Percentiles rank a stretch among this genome's conserved stretches.
phyloP scores from a whole-genome alignment of 2,888 invertebrate genomes.

The Cosmorhoe ocellata region DNA sequence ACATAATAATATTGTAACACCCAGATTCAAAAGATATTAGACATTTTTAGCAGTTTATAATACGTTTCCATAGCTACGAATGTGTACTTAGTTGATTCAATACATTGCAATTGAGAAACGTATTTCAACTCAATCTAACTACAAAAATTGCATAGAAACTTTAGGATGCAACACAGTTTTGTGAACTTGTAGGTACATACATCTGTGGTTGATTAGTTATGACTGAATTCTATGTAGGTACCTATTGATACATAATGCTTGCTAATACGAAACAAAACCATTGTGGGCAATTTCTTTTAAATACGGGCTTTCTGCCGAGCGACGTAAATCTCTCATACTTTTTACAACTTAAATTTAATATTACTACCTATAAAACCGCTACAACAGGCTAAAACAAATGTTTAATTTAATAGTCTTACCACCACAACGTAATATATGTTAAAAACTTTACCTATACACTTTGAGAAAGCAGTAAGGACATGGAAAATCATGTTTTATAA shows the following conservation, averaged over 20 bases:
- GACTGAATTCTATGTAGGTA: constrained; percentile 14
- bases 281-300: constrained; percentile 20
- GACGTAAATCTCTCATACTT: constrained; percentile 58
- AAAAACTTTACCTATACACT: constrained; percentile 20
- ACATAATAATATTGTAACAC: constrained; percentile 71
- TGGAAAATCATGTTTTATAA: constrained; percentile 6
- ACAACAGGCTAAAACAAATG: constrained; percentile 52
- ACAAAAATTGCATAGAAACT: no score
- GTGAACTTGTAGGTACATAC: constrained; percentile 22
- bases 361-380: constrained; percentile 61
- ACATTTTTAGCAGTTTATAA: constrained; percentile 51
- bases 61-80: no score
- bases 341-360: constrained; percentile 68
- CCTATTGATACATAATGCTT: not conserved
- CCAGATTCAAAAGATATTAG: constrained; percentile 67
- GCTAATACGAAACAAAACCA: constrained; percentile 18
- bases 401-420: constrained; percentile 37
- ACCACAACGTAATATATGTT: constrained; percentile 32
- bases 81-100: no score
- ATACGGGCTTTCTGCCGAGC: constrained; percentile 42
- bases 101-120: no score
- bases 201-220: constrained; percentile 22
- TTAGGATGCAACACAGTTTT: not conserved
- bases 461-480: constrained; percentile 19
- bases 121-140: no score